Evolutionary conservation across 2,888 invertebrate genomes (phyloP).

Genomic region (Sinodicranocentrus sp.): DNA sequence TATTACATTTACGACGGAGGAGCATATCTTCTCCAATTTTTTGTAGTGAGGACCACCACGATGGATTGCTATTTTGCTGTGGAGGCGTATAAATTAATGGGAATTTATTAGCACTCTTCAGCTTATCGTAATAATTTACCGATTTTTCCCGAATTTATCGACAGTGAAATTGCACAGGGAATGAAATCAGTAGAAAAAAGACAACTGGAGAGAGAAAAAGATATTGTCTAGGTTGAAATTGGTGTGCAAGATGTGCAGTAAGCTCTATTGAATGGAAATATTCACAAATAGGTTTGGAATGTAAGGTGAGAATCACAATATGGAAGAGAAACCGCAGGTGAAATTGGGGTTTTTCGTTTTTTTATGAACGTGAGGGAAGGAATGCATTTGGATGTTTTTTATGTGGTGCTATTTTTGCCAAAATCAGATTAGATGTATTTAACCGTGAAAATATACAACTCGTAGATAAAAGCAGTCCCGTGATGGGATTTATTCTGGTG

Average conservation of each 20-base stretch:
- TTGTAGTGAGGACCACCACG: neutral
- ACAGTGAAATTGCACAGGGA: slow-evolving; percentile 52
- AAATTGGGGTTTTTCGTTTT: too few relatives aligned
- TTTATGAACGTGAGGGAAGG: neutral
- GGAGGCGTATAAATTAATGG: slow-evolving; percentile 51
- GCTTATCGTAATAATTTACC: slow-evolving; percentile 56
- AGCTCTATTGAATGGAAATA: too few relatives aligned
- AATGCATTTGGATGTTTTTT: neutral
- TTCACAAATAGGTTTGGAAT: too few relatives aligned
- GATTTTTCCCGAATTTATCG: slow-evolving; percentile 55
- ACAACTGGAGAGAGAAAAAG: neutral
- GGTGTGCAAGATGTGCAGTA: neutral
- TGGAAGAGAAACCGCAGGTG: too few relatives aligned
- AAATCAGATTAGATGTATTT: slow-evolving; percentile 48
- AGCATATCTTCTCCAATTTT: neutral
- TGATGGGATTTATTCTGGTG: neutral
- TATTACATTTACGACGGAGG: slow-evolving; percentile 22
- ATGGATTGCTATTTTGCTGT: slow-evolving; percentile 34
- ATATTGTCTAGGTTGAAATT: neutral
- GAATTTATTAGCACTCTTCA: slow-evolving; percentile 53
- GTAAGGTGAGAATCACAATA: too few relatives aligned
- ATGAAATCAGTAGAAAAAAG: slow-evolving; percentile 6
- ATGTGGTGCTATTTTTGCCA: neutral
- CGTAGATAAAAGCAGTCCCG: neutral
- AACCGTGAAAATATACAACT: slow-evolving; percentile 9